These are phyloP conservation scores for Apomyelois bistriatella DNA, from an alignment of 2,888 invertebrate genomes.

Conservation along the genomic window DNA sequence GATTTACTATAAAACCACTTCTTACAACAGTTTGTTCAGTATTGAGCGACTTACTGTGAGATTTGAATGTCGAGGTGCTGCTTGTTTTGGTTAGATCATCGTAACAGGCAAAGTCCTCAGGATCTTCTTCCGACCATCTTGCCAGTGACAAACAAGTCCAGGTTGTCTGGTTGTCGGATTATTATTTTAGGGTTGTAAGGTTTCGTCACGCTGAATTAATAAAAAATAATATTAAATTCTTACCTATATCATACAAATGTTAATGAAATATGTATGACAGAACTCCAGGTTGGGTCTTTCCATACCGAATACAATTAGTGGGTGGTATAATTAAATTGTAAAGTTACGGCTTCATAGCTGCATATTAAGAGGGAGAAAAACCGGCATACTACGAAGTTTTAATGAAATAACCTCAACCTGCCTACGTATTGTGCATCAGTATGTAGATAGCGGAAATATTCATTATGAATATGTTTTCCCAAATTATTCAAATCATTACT, in stretches of 20 bases:
- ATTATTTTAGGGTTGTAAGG: too few relatives aligned
- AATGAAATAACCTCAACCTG: constrained; percentile 38
- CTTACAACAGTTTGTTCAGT: too few relatives aligned
- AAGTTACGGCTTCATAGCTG: constrained; percentile 51
- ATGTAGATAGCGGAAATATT: not conserved
- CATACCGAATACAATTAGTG: constrained; percentile 48
- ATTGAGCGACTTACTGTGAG: too few relatives aligned
- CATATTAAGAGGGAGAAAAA: constrained; percentile 50
- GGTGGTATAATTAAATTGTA: constrained; percentile 56
- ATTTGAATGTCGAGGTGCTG: too few relatives aligned
- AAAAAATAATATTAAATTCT: too few relatives aligned
- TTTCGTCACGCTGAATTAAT: too few relatives aligned
- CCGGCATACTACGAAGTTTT: constrained; percentile 42
- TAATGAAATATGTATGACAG: not conserved
- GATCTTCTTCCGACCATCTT: too few relatives aligned
- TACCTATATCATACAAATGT: not conserved
- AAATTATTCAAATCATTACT: not conserved
- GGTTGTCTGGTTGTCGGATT: too few relatives aligned
- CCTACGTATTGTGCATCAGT: constrained; percentile 6
- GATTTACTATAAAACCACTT: too few relatives aligned
- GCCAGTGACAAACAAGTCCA: too few relatives aligned
- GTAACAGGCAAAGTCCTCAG: too few relatives aligned
- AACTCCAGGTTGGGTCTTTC: constrained; percentile 22
- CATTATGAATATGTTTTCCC: not conserved
- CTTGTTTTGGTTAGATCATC: too few relatives aligned